phyloP scores from a whole-genome alignment of 2,888 invertebrate genomes.

The Zeuzera pyrina region DNA sequence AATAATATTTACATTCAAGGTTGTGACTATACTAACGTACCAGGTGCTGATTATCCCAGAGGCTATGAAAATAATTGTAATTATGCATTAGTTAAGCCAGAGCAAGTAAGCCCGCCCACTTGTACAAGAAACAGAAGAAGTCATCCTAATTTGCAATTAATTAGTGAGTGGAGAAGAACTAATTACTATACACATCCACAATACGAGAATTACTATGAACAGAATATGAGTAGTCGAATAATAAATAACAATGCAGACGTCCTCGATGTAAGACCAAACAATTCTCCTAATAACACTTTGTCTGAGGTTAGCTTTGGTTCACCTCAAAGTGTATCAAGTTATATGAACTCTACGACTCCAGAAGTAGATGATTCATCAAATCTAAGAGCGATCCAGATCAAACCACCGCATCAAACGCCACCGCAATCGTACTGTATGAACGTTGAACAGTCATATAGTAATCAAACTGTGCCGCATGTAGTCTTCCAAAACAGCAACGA shows the following conservation, averaged over 20 bases:
- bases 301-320: slow-evolving; percentile 53
- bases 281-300: slow-evolving; percentile 51
- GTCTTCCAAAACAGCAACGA: slow-evolving; percentile 37
- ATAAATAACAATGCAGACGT: slow-evolving; percentile 22
- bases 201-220: slow-evolving; percentile 36
- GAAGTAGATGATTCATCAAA: slow-evolving; percentile 67
- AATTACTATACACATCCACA: slow-evolving; percentile 46
- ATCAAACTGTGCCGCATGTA: slow-evolving; percentile 39
- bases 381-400: slow-evolving; percentile 71
- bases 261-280: slow-evolving; percentile 40
- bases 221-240: slow-evolving; percentile 21
- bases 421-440: too few relatives aligned
- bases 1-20: slow-evolving; percentile 38
- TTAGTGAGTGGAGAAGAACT: slow-evolving; percentile 52
- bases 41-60: slow-evolving; percentile 26
- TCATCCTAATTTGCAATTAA: slow-evolving; percentile 38
- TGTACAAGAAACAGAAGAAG: slow-evolving; percentile 30
- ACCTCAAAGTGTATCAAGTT: slow-evolving; percentile 44
- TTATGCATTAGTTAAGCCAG: slow-evolving; percentile 37
- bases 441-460: slow-evolving; percentile 35
- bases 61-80: slow-evolving; percentile 28
- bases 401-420: slow-evolving; percentile 31
- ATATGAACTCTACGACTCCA: slow-evolving; percentile 36
- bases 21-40: slow-evolving; percentile 28
- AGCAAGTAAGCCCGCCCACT: slow-evolving; percentile 44